Conservation (phyloP, 2,797 vertebrate genomes). For the Spea hammondii region DNA sequence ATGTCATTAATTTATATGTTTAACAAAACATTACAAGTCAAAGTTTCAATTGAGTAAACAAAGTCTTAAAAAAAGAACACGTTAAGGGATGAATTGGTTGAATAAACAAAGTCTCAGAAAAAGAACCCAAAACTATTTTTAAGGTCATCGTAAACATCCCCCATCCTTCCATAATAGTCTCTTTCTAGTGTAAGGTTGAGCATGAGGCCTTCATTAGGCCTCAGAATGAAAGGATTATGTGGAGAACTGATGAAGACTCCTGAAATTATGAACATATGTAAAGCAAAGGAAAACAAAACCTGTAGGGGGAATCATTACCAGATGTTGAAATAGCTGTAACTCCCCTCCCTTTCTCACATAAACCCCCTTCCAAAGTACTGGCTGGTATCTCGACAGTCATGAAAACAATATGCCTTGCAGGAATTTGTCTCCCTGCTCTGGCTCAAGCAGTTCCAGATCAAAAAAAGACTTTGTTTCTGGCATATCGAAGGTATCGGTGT, state of each 20-base stretch:
- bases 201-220: constrained; percentile 44
- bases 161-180: no score
- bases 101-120: no score
- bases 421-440: constrained; percentile 36
- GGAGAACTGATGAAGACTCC: constrained; percentile 28
- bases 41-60: no score
- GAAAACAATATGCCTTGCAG: constrained; percentile 45
- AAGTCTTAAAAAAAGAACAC: no score
- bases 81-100: no score
- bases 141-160: no score
- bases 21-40: no score
- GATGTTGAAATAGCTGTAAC: constrained; percentile 38
- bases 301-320: constrained; percentile 42
- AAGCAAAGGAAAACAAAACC: constrained; percentile 44
- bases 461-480: constrained; percentile 46
- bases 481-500: constrained; percentile 41
- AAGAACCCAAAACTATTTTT: no score
- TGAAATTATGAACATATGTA: constrained; percentile 36
- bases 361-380: constrained; percentile 1
- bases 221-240: constrained; percentile 32
- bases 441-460: constrained; percentile 60
- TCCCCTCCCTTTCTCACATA: neutral
- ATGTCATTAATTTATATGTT: no score
- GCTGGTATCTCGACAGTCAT: constrained; percentile 16
- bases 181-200: neutral